Base-by-base conservation (phyloP, 1,140 invertebrate species). In the Drosophila aff. region DNA sequence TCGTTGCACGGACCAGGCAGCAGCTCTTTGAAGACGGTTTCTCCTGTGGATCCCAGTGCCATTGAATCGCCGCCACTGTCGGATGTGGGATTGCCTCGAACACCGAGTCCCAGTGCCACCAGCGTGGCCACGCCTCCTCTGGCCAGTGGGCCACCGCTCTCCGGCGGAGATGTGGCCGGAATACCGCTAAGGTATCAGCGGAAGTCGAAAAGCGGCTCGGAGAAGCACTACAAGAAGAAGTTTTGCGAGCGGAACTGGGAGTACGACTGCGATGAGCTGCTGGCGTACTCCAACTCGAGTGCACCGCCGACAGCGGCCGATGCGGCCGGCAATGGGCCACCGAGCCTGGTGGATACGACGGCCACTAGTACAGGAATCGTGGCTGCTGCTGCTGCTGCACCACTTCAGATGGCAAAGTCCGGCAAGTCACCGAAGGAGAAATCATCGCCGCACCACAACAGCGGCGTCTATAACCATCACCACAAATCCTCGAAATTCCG, bases 211-310 rank as follows among this genome's bases (percentile, higher is more conserved):
- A 93, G 90, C 33, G 92, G 93, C 28, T 93, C 93, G n/a, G 93
- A 95, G 46, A 95, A 95, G 79, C 96, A 96, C 84, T 96, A 96
- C 81, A 96, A 96, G 78, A 96, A 96, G 92, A 96, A 96, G 81
- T 96, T 96, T 87, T 96, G 96, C 82, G 95, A 96, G 79, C 93
- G 95, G 18, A 94, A 95, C 55, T 94, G 95, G 93, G 94, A 95
- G 86, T 93, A 95, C 86, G 93, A 94, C 93, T 92, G 94, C 81
- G 87, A 94, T 77, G 93, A 94, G 33, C 36, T 92, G 41, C 49
- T 92, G 60, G 80, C 81, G 8, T 92, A 91, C 63, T 91, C 91
- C 13, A 92, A 92, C 60, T 90, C 84, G 4, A 86, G 90, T 75
- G 81, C 75, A 8, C 79, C 82, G 10, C 67, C 78, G 2, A 80